phyloP scores from a whole-genome alignment of 2,888 invertebrate species.

The Elegia similella region DNA sequence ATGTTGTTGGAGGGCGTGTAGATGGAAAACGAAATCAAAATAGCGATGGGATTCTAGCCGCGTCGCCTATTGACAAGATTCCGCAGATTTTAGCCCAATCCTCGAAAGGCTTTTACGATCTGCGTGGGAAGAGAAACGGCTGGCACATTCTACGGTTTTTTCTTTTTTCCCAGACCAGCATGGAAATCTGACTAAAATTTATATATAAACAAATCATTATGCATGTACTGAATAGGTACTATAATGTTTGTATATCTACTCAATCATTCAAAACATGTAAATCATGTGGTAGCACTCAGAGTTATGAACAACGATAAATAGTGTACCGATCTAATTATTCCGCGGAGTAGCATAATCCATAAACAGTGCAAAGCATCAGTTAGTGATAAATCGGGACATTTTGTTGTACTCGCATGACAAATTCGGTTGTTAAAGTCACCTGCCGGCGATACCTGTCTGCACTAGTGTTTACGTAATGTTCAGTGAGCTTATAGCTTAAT shows the following conservation, averaged over 20 bases:
- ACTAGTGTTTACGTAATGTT: constrained; percentile 37
- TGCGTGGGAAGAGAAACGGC: no score
- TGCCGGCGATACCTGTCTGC: constrained; percentile 60
- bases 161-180: no score
- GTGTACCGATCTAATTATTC: constrained; percentile 7
- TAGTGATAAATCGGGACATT: constrained; percentile 65
- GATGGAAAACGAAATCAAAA: no score
- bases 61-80: no score
- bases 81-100: no score
- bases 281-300: constrained; percentile 1
- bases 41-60: no score
- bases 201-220: no score
- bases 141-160: no score
- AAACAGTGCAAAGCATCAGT: constrained; percentile 48
- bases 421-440: constrained; percentile 71
- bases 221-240: no score
- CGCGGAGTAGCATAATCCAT: neutral
- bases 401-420: constrained; percentile 64
- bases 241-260: neutral
- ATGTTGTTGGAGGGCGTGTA: no score
- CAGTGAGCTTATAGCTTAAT: neutral
- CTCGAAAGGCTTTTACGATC: no score
- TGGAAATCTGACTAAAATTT: no score
- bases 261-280: constrained; percentile 2
- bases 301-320: constrained; percentile 7